Evolutionary conservation across 53 echinoderm and acorn worm genomes (phyloP).

Genomic region (Antedon mediterranea): DNA sequence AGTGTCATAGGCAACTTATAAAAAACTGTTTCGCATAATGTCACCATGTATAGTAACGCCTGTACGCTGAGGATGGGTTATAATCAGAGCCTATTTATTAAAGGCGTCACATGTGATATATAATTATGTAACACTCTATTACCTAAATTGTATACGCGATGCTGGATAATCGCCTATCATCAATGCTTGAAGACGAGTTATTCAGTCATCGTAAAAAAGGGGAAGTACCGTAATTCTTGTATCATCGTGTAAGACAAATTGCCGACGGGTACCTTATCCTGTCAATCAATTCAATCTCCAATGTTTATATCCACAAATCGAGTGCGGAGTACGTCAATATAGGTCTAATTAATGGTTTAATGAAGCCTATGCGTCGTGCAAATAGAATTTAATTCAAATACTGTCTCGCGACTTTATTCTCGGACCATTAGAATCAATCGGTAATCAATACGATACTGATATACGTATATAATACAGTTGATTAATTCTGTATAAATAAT

Average conservation of each 20-base stretch:
- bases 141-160: no score
- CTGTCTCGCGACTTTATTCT: not conserved
- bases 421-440: not conserved
- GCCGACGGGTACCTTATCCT: not conserved
- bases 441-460: not conserved
- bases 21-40: no score
- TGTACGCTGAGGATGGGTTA: no score
- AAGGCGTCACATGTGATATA: no score
- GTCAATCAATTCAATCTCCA: not conserved
- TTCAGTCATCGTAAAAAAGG: not conserved
- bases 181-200: not conserved
- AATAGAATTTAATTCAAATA: not conserved
- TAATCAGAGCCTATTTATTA: no score
- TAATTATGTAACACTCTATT: no score
- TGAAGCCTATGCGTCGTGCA: not conserved
- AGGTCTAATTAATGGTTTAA: not conserved
- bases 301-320: not conserved
- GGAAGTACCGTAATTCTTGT: not conserved
- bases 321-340: not conserved
- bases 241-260: not conserved
- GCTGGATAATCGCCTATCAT: no score
- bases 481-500: no score
- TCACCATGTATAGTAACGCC: no score
- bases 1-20: no score
- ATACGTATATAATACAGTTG: no score